Conservation (phyloP, 1,140 invertebrate species). For the Drosophila nasuta region DNA sequence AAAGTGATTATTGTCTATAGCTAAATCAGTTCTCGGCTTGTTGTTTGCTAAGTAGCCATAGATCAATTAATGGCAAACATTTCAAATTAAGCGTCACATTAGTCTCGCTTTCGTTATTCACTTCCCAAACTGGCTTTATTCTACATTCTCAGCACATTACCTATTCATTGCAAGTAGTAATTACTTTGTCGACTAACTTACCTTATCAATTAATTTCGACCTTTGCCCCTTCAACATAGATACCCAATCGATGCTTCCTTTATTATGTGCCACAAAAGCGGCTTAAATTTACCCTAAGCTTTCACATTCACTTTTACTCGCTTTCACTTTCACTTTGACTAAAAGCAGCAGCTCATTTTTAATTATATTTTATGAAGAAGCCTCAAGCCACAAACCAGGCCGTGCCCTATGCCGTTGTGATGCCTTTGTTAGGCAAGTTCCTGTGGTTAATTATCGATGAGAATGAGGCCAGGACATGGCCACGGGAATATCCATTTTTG, state of each 20-base stretch:
- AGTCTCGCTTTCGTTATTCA: neutral
- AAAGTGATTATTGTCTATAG: too few relatives aligned
- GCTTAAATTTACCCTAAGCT: constrained; percentile 41
- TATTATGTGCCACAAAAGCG: constrained; percentile 33
- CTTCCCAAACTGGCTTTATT: neutral
- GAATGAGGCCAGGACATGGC: constrained; percentile 29
- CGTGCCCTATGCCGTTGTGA: neutral
- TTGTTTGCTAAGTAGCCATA: neutral
- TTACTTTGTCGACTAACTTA: constrained; percentile 8
- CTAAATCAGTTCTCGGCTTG: too few relatives aligned
- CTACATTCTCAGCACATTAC: neutral
- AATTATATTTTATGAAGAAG: constrained; percentile 74
- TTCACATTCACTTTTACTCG: constrained; percentile 33
- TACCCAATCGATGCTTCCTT: constrained; percentile 18
- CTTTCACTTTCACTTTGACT: constrained; percentile 57
- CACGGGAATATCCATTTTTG: constrained; percentile 37
- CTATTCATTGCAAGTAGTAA: constrained; percentile 19
- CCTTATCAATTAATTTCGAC: constrained; percentile 31
- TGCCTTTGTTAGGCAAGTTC: constrained; percentile 68
- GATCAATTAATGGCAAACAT: neutral
- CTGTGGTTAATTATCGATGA: constrained; percentile 81
- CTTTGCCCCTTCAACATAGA: constrained; percentile 2
- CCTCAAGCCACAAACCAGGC: constrained; percentile 56
- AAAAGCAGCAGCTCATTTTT: constrained; percentile 61
- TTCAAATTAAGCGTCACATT: neutral